Conservation (phyloP, 2,113 vertebrate genomes). For the Mustelus asterias region DNA sequence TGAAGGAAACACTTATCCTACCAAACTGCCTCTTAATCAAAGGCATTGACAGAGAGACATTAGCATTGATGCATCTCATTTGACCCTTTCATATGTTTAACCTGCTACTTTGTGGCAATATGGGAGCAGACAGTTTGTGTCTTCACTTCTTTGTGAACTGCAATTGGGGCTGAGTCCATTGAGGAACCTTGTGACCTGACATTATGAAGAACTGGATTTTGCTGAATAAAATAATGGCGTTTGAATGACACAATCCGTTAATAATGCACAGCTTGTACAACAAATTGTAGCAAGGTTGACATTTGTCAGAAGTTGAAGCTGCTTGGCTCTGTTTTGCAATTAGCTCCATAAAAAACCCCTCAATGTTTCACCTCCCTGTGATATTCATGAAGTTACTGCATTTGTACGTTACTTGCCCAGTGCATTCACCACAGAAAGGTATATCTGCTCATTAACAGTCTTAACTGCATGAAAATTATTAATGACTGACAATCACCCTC, state of each 20-base stretch:
- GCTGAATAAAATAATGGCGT: not conserved
- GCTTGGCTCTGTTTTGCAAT: not conserved
- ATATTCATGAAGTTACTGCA: not conserved
- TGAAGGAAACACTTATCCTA: conserved; percentile 41
- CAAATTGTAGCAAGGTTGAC: not conserved
- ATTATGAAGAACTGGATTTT: not conserved
- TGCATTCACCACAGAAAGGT: not conserved
- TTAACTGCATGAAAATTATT: not conserved
- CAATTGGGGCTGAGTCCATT: not conserved
- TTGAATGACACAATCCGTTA: not conserved
- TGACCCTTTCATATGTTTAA: not conserved
- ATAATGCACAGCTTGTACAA: not conserved
- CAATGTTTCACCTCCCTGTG: not conserved
- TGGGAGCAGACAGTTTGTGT: not conserved
- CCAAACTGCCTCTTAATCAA: not conserved
- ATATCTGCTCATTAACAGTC: not conserved
- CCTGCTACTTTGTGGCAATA: not conserved
- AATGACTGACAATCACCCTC: not conserved
- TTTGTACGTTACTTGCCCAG: not conserved
- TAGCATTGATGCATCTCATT: not conserved
- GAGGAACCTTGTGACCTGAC: not conserved
- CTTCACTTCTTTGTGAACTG: not conserved
- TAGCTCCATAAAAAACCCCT: not conserved
- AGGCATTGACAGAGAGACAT: not conserved
- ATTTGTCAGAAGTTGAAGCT: not conserved